phyloP scores from a whole-genome alignment of 2,888 invertebrate genomes.

The Ariolimax columbianus region DNA sequence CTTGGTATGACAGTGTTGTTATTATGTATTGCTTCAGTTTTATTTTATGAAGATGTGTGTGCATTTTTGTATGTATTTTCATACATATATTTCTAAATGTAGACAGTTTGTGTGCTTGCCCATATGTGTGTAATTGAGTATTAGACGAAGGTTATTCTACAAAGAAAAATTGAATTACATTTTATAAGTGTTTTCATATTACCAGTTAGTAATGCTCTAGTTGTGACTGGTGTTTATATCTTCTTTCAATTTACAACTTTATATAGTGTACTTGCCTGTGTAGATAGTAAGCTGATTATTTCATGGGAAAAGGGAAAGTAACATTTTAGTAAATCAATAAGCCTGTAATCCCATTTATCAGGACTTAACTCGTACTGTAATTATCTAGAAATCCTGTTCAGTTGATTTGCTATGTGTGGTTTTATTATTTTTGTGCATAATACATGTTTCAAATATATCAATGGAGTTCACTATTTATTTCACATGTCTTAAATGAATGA shows the following conservation, averaged over 20 bases:
- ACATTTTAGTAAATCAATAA: background rate
- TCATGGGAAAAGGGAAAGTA: background rate
- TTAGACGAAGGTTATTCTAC: too few relatives aligned
- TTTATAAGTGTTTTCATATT: background rate
- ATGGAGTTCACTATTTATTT: background rate
- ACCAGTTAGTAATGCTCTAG: background rate
- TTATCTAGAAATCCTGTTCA: background rate
- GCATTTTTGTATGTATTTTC: background rate
- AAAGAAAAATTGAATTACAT: too few relatives aligned
- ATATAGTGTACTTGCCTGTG: background rate
- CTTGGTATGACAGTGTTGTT: background rate
- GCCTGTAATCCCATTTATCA: background rate
- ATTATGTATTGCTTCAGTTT: background rate
- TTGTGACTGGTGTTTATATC: background rate
- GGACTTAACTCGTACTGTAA: background rate
- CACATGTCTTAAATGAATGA: background rate
- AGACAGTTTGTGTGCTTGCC: background rate
- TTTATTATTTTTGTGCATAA: background rate
- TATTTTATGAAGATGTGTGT: background rate
- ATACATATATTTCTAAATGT: background rate
- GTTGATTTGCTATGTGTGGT: background rate
- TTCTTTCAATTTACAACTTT: background rate
- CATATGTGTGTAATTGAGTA: background rate
- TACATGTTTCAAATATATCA: background rate
- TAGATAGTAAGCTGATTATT: background rate